Evolutionary conservation across 1,140 invertebrate genomes (phyloP).

Genomic region (Drosophila burlai): DNA sequence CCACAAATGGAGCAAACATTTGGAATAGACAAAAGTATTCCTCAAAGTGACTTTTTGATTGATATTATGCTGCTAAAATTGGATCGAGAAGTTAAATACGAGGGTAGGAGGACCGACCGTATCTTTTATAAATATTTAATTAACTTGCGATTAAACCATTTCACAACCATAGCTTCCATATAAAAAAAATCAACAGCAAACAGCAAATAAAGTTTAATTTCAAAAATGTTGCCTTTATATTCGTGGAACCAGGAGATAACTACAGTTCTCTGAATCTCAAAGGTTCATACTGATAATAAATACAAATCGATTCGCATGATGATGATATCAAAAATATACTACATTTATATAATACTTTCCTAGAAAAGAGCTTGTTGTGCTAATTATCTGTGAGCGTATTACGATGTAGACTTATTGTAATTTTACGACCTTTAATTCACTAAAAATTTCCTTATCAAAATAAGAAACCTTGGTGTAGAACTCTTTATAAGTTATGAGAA

Average conservation of each 20-base stretch:
- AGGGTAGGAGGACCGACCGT: not conserved
- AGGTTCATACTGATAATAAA: no score
- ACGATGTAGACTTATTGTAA: no score
- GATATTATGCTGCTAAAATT: not conserved
- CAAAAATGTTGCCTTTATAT: no score
- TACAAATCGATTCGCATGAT: no score
- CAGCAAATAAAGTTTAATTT: not conserved
- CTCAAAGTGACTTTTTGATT: not conserved
- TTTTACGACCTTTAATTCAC: no score
- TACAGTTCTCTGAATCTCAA: not conserved
- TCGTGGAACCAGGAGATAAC: not conserved
- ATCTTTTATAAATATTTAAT: not conserved
- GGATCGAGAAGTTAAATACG: not conserved
- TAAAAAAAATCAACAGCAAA: not conserved
- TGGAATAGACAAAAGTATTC: not conserved
- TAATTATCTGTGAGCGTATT: no score
- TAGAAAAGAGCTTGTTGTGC: no score
- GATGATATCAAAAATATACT: no score
- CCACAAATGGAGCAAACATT: not conserved
- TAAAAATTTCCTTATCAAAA: not conserved
- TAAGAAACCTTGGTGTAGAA: not conserved
- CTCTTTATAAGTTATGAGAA: not conserved
- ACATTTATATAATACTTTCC: no score
- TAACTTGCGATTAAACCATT: not conserved
- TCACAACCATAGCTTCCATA: not conserved